Evolutionary conservation across 2,113 vertebrate species (phyloP).

Genomic region (Neogobius melanostomus): DNA sequence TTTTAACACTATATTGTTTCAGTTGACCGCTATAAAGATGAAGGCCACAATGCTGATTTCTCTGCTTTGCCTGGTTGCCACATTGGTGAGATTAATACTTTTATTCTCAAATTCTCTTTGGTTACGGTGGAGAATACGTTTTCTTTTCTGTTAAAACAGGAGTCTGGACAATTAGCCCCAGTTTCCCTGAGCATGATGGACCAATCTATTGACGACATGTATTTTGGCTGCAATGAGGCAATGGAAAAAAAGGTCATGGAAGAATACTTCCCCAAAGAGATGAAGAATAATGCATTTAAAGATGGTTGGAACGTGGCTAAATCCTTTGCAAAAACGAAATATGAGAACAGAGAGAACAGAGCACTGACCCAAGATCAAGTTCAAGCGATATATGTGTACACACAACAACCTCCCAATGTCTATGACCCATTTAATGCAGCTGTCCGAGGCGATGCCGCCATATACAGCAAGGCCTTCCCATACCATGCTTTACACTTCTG

Average conservation of each 20-base stretch:
- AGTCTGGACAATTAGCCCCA: background rate
- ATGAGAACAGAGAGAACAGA: accelerated
- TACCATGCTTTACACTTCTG: conserved; percentile 38
- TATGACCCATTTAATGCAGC: background rate
- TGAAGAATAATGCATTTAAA: background rate
- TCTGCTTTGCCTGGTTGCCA: background rate
- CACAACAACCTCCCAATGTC: accelerated
- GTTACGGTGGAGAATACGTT: background rate
- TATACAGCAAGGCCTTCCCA: background rate
- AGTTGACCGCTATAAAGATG: background rate
- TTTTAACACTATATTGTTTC: background rate
- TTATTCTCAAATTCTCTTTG: background rate
- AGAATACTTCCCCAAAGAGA: conserved; percentile 2
- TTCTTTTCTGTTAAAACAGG: background rate
- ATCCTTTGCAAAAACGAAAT: accelerated
- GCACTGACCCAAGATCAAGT: conserved; percentile 7
- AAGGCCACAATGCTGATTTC: background rate
- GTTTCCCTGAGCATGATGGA: conserved; percentile 1
- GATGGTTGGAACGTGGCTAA: accelerated
- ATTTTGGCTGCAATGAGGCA: background rate
- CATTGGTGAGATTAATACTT: background rate
- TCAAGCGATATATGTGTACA: conserved; percentile 37
- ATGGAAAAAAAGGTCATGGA: background rate
- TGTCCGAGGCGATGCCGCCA: background rate
- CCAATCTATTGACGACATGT: conserved; percentile 40